A percentile compares a stretch with the other conserved stretches of the same genome.
These are phyloP conservation scores for Lacanobia wlatinum DNA, from an alignment of 2,888 invertebrate species.

Conservation along the genomic window DNA sequence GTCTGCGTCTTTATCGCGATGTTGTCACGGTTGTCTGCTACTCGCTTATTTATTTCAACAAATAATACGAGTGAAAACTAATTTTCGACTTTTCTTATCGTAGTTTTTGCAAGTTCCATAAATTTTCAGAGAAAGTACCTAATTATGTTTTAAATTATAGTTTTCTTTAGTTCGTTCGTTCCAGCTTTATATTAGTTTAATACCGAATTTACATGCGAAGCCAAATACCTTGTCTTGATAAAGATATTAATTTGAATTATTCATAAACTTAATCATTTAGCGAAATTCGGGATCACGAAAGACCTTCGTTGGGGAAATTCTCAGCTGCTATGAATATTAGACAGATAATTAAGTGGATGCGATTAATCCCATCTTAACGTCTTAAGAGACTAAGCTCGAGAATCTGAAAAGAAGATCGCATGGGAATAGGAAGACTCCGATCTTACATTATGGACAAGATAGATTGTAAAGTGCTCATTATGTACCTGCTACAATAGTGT, in stretches of 20 bases:
- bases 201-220: conserved; percentile 47
- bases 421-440: background rate
- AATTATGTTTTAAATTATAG: conserved; percentile 40
- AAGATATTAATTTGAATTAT: conserved; percentile 54
- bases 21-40: conserved; percentile 73
- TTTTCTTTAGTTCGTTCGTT: conserved; percentile 24
- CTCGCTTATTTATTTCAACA: conserved; percentile 63
- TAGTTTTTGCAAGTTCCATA: conserved; percentile 22
- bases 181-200: conserved; percentile 12
- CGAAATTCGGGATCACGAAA: conserved; percentile 41
- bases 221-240: conserved; percentile 34
- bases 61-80: conserved; percentile 24
- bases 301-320: conserved; percentile 26
- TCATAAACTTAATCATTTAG: conserved; percentile 52
- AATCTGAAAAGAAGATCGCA: conserved; percentile 6
- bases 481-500: too few relatives aligned
- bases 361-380: conserved; percentile 23
- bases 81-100: conserved; percentile 28
- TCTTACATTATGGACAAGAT: background rate
- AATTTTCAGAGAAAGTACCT: conserved; percentile 13
- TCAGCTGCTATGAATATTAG: conserved; percentile 39
- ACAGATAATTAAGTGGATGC: conserved; percentile 36
- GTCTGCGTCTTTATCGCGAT: conserved; percentile 69
- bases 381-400: background rate
- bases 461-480: background rate